Evolutionary conservation across 2,797 vertebrate species (phyloP).

Genomic region (Fringilla coelebs): DNA sequence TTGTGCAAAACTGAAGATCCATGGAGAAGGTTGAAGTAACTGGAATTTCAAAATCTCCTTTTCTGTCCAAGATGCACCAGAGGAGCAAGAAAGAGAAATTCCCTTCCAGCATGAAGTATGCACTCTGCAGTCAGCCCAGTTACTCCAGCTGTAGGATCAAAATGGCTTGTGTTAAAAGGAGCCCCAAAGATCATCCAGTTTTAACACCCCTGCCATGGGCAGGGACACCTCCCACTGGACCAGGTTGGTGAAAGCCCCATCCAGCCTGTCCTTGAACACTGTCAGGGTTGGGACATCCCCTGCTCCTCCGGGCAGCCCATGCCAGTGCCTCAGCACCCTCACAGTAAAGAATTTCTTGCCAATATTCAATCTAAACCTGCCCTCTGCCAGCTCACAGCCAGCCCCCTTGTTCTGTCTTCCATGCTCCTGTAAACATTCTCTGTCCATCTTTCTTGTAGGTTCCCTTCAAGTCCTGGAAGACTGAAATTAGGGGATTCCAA

Average conservation of each 20-base stretch:
- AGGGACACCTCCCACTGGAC: neutral
- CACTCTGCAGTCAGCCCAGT: neutral
- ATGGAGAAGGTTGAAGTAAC: fast-evolving
- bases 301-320: neutral
- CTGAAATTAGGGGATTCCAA: neutral
- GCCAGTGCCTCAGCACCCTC: neutral
- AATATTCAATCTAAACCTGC: neutral
- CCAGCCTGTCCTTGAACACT: neutral
- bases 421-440: neutral
- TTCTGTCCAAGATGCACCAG: neutral
- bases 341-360: neutral
- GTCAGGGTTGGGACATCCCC: neutral
- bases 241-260: neutral
- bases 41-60: neutral
- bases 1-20: neutral
- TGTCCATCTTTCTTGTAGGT: neutral
- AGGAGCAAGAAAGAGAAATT: neutral
- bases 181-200: neutral
- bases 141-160: neutral
- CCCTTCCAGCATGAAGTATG: neutral
- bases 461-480: neutral
- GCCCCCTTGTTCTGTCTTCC: neutral
- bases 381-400: neutral
- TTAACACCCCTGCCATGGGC: neutral
- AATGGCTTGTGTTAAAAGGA: neutral